Evolutionary conservation across 2,888 invertebrate genomes (phyloP), one percentile per base, ranked within the genome.

Genomic region (Noctua janthina): DNA sequence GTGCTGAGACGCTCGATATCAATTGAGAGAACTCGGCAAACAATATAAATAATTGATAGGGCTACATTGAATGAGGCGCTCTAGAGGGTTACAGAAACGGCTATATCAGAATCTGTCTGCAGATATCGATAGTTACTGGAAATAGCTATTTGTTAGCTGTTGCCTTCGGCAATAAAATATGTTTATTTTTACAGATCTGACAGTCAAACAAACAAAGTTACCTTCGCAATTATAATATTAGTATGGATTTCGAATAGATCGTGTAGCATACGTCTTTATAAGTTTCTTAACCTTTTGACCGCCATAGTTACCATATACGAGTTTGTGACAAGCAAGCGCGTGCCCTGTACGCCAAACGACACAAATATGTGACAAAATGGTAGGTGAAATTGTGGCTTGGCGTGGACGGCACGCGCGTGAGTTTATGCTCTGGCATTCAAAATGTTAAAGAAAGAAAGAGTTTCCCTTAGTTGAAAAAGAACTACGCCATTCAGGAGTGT

Each of bases 31-130:
- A n/a, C 68, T 79, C 71, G 0, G 59, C 77, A 70, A 79, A 73
- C 46, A 77, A 75, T 87, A 75, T 79, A 35, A 77, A 76, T 75
- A 79, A 84, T 87, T 84, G 74, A 79, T 76, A 71, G 43, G n/a
- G 76, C 35, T 56, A 62, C 39, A 67, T 64, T 67, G 46, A 49
- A 67, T 39, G 62, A 23, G 35, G 15, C 17, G 11, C n/a, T 69
- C 7, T 3, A 5, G 29, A 46, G 46, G 59, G 46, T 8, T n/a
- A 54, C 0, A 35, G 51, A 43, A 20, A n/a, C 1, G 49, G 46
- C 15, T 68, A 8, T 15, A 54, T 54, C 15, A 46, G 46, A 8
- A 68, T 15, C 46, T 15, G 5, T n/a, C 15, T 39, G n/a, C 17
- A 35, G 56, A 20, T 39, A 49, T 76, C 1, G 1, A 59, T 68